Percentiles rank a stretch among this genome's conserved stretches.
Evolutionary conservation across 2,113 vertebrate genomes (phyloP).

Genomic region (Empidonax alnorum): DNA sequence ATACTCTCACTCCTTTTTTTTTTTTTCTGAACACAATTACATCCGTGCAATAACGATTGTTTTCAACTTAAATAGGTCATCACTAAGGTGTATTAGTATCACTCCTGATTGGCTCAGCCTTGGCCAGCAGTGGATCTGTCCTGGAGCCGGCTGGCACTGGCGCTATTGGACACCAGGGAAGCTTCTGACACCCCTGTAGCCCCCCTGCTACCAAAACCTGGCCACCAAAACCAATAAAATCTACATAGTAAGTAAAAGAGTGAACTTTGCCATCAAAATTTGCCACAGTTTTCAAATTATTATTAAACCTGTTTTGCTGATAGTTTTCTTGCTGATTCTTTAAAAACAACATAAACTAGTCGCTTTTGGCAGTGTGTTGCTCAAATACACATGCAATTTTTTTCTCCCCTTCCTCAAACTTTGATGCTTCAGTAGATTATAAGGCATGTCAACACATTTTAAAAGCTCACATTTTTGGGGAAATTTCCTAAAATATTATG

Average conservation of each 20-base stretch:
- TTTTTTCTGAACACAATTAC: neutral
- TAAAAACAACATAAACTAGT: neutral
- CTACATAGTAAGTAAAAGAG: neutral
- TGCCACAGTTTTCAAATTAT: neutral
- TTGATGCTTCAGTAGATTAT: neutral
- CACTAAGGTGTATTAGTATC: neutral
- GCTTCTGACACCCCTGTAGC: neutral
- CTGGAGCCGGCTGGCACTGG: neutral
- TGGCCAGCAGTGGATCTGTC: neutral
- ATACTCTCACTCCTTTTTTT: neutral
- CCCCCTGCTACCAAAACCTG: neutral
- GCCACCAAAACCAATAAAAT: neutral
- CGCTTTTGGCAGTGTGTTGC: fast-evolving
- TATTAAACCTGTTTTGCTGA: neutral
- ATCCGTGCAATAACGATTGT: too few relatives aligned
- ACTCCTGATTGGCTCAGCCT: neutral
- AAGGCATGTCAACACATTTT: neutral
- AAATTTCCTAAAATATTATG: neutral
- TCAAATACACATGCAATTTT: neutral
- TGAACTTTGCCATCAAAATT: neutral
- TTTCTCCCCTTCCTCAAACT: neutral
- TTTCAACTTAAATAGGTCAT: too few relatives aligned
- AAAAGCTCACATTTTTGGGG: neutral
- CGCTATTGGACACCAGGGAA: neutral
- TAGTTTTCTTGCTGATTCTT: neutral